Evolutionary conservation across 2,113 vertebrate species (phyloP).

Genomic region (Pomatorhinus ruficollis): DNA sequence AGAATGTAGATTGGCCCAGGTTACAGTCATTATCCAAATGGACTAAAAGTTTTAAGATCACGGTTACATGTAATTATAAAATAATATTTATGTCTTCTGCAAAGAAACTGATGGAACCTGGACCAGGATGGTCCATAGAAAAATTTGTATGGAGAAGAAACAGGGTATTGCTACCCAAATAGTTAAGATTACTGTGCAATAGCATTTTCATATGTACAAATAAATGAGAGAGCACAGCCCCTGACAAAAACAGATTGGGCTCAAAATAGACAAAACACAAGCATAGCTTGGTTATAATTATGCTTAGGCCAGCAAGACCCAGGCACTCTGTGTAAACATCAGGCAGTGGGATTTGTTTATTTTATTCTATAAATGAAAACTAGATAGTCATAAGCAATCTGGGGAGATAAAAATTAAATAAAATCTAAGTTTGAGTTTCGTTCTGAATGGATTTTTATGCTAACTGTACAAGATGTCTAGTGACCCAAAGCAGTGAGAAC

Average conservation of each 20-base stretch:
- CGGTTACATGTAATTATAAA: neutral
- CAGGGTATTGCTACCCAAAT: rapidly evolving
- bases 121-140: neutral
- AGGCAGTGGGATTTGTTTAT: neutral
- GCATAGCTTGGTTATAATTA: neutral
- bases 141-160: neutral
- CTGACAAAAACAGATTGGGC: neutral
- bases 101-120: neutral
- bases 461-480: neutral
- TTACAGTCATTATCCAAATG: neutral
- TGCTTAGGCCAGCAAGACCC: neutral
- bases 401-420: neutral
- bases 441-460: neutral
- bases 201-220: neutral
- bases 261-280: neutral
- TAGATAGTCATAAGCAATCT: neutral
- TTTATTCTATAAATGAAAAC: neutral
- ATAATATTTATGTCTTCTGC: neutral
- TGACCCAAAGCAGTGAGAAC: neutral
- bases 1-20: neutral
- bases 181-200: neutral
- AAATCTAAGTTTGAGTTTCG: neutral
- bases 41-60: neutral
- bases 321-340: neutral
- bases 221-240: neutral